Percentiles rank a stretch among this genome's conserved stretches.
These are phyloP conservation scores for Hozukius guyotensis DNA, from an alignment of 2,797 vertebrate species.

Conservation along the genomic window DNA sequence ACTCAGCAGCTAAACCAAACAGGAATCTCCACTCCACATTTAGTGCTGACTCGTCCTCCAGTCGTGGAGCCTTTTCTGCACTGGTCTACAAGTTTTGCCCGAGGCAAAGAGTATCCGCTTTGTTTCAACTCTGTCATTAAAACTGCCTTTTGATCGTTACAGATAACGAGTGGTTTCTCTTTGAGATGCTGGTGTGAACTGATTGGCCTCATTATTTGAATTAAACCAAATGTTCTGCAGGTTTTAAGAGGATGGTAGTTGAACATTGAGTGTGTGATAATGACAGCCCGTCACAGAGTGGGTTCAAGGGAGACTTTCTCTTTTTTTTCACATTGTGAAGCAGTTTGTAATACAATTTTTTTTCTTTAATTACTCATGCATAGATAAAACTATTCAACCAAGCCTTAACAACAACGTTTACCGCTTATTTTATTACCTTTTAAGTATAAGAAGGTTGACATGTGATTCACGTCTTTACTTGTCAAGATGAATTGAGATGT, in stretches of 20 bases:
- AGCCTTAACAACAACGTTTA: not conserved
- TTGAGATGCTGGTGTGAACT: constrained; percentile 47
- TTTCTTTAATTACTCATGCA: not conserved
- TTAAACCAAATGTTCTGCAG: constrained; percentile 56
- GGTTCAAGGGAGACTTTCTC: constrained; percentile 24
- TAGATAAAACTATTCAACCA: not conserved
- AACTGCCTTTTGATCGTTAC: constrained; percentile 56
- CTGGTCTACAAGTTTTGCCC: constrained; percentile 12
- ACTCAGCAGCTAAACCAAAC: not conserved
- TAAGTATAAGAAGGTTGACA: not conserved
- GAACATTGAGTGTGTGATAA: constrained; percentile 58
- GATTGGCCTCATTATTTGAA: constrained; percentile 64
- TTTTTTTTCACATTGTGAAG: not conserved
- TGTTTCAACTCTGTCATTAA: constrained; percentile 51
- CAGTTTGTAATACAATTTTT: not conserved
- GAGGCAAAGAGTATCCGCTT: constrained; percentile 29
- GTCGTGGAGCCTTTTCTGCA: not conserved
- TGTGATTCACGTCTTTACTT: not conserved
- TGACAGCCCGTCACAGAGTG: constrained; percentile 40
- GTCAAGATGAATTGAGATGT: not conserved
- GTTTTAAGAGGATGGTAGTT: constrained; percentile 41
- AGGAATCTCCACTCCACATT: not conserved
- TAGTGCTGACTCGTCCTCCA: constrained; percentile 1
- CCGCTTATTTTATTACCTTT: not conserved
- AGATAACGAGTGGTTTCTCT: constrained; percentile 41